Evolutionary conservation across 2,113 vertebrate species (phyloP).

Genomic region (pig (Sus scrofa)): DNA sequence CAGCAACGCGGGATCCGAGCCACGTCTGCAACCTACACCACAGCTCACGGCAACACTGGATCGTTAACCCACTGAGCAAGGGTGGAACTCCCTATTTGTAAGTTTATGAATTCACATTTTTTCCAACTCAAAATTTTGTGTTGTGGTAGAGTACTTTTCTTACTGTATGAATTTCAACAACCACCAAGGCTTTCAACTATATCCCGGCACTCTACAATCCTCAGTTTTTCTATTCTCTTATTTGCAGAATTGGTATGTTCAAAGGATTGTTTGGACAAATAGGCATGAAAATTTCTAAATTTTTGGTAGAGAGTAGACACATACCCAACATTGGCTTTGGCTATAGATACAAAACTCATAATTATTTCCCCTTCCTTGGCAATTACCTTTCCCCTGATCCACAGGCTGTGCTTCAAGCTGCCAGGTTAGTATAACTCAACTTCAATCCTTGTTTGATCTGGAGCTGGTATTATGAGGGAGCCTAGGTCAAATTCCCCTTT

Average conservation of each 20-base stretch:
- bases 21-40: no score
- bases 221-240: not conserved
- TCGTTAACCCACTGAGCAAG: no score
- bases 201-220: no score
- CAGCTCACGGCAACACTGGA: no score
- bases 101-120: not conserved
- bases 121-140: not conserved
- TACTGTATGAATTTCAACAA: not conserved
- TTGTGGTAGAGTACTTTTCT: not conserved
- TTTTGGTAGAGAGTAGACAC: not conserved
- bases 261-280: not conserved
- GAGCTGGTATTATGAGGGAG: not conserved
- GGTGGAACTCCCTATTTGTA: not conserved
- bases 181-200: not conserved
- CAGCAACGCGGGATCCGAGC: no score
- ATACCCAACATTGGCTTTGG: not conserved
- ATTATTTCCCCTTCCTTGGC: not conserved
- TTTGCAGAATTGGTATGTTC: not conserved
- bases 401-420: not conserved
- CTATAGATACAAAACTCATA: not conserved
- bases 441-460: not conserved
- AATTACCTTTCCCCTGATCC: not conserved
- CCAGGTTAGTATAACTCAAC: not conserved
- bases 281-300: not conserved
- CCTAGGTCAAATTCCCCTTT: not conserved